These are phyloP conservation scores for Diarsia mendica DNA, from an alignment of 2,888 invertebrate genomes.

Conservation along the genomic window DNA sequence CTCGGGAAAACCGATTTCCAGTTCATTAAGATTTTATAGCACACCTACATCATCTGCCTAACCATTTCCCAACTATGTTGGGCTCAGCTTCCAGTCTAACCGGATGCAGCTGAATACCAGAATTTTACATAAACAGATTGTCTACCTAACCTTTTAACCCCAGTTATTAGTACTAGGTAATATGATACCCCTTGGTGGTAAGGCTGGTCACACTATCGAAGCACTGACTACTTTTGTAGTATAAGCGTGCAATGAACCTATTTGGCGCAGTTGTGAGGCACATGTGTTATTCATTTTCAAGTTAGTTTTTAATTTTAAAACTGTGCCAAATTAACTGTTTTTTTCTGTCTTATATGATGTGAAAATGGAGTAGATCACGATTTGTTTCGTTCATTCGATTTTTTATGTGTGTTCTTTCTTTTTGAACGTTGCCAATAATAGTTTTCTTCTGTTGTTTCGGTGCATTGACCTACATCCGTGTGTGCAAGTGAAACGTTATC, in stretches of 20 bases:
- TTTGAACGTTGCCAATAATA: background rate
- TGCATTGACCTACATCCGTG: background rate
- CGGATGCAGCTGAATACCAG: too few relatives aligned
- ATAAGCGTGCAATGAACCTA: background rate
- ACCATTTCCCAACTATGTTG: too few relatives aligned
- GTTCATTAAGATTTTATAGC: constrained; percentile 1
- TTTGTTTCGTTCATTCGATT: background rate
- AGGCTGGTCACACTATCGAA: too few relatives aligned
- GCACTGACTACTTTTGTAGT: too few relatives aligned
- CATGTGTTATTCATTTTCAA: background rate
- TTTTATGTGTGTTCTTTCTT: background rate
- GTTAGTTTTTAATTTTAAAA: constrained; percentile 2
- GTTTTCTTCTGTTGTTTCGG: background rate
- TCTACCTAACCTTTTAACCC: too few relatives aligned
- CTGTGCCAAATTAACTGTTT: background rate
- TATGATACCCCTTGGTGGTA: too few relatives aligned
- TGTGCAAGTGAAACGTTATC: background rate
- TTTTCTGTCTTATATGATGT: background rate
- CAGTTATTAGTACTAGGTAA: too few relatives aligned
- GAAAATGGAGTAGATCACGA: background rate
- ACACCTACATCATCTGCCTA: too few relatives aligned
- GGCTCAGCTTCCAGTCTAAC: too few relatives aligned
- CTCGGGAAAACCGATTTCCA: too few relatives aligned
- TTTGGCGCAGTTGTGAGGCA: background rate
- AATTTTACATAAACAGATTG: too few relatives aligned